Base-by-base conservation (phyloP, 2,888 invertebrate genomes). In the Hedya salicella region DNA sequence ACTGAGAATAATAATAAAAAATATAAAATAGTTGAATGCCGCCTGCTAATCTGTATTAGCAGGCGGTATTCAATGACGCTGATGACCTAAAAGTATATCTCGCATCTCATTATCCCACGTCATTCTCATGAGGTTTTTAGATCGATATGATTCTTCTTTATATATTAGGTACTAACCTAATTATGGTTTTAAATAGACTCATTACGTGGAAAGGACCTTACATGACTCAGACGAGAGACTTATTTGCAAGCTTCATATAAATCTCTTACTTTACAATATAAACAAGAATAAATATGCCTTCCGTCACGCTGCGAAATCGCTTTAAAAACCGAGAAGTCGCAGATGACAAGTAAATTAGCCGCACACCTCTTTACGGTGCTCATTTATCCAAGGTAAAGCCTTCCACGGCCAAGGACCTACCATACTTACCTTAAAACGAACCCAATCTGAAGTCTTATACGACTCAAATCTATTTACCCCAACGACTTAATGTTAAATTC, bases 281-380 rank as follows among this genome's bases (percentile, higher is more conserved):
- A 65, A 65, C 59, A 65, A 60, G 39, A 46, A 65, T 59, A 59
- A 59, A 39, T 57, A 57, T 57, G 32, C 40, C 21, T 46, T 52
- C 64, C 59, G 59, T 65, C 65, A 53, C 59, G 59, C 50, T 57
- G 64, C 64, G 17, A 60, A 60, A 60, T 60, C 59, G 52, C 44
- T 46, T 46, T 57, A 60, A 65, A 64, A 50, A 62, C 49, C 57
- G 36, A 30, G 46, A 40, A 53, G 36, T 52, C 57, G 49, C 25
- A 40, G 48, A 48, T 66, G 66, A 66, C 66, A 66, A 61, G 61
- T 54, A 66, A 66, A 66, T 66, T 66, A 66, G 60, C 48, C 54
- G 44, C 60, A 66, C 48, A 61, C 66, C 66, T 66, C 66, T 66
- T 66, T 66, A 66, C 59, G 61, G 60, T 13, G 40, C 61, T 61